Evolutionary conservation across 2,888 invertebrate species (phyloP).

Genomic region (Sarcophaga rosellei): DNA sequence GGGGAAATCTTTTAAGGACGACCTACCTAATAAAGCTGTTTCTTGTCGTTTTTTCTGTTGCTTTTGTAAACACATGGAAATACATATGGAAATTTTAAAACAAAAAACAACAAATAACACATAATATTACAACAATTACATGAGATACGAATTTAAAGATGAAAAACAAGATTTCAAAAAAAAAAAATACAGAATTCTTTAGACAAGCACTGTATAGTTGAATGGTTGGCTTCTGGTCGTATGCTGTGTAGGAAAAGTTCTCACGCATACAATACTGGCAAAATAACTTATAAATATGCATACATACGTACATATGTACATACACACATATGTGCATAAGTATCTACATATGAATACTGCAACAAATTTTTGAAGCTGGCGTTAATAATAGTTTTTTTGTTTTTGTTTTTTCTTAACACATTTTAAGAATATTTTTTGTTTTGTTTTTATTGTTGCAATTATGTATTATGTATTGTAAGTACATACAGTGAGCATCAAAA

Average conservation of each 20-base stretch:
- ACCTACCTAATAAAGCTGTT: not conserved
- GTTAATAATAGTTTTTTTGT: constrained; percentile 59
- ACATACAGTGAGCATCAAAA: too few relatives aligned
- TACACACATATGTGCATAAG: not conserved
- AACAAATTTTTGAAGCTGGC: constrained; percentile 43
- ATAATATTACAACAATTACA: constrained; percentile 36
- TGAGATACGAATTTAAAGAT: not conserved
- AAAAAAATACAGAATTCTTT: not conserved
- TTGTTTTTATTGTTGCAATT: too few relatives aligned
- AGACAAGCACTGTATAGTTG: constrained; percentile 35
- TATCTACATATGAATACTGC: not conserved
- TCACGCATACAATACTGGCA: constrained; percentile 57
- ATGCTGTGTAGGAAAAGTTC: constrained; percentile 55
- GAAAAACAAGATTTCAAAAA: constrained; percentile 32
- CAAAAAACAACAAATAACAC: constrained; percentile 15
- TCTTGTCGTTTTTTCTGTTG: not conserved
- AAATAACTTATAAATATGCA: not conserved
- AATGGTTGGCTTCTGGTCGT: constrained; percentile 28
- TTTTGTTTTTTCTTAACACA: too few relatives aligned
- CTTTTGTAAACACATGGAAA: not conserved
- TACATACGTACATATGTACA: constrained; percentile 2
- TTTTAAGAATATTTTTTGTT: too few relatives aligned
- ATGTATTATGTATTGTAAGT: too few relatives aligned
- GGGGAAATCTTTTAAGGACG: too few relatives aligned
- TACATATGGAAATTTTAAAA: not conserved